Evolutionary conservation across 1,140 invertebrate species (phyloP).

Genomic region (Lepeophtheirus salmonis): DNA sequence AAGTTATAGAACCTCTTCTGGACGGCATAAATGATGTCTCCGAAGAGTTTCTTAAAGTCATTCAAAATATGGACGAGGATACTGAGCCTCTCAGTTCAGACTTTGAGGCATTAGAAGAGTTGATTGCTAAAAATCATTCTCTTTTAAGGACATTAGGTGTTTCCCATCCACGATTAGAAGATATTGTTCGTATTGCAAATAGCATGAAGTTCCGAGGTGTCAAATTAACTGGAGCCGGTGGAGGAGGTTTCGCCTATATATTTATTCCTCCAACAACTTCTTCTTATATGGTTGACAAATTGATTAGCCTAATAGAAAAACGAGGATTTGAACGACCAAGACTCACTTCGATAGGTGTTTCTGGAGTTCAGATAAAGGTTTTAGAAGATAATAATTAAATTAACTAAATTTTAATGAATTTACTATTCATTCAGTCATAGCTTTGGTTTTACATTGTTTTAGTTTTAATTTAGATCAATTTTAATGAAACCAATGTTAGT

Average conservation of each 20-base stretch:
- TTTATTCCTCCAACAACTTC: neutral
- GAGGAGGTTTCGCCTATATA: slow-evolving; percentile 57
- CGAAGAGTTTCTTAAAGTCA: neutral
- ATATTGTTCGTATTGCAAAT: slow-evolving; percentile 48
- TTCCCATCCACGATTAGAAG: slow-evolving; percentile 63
- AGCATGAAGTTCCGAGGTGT: slow-evolving; percentile 41
- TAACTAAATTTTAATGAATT: too few relatives aligned
- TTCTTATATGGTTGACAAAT: neutral
- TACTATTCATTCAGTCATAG: too few relatives aligned
- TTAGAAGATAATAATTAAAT: too few relatives aligned
- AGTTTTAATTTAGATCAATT: too few relatives aligned
- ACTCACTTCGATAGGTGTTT: neutral
- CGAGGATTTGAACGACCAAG: slow-evolving; percentile 1
- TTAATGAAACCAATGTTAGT: too few relatives aligned
- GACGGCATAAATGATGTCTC: slow-evolving; percentile 42
- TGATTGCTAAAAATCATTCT: slow-evolving; percentile 68
- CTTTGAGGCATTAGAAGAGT: slow-evolving; percentile 24
- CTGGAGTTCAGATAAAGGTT: neutral
- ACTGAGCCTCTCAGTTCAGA: neutral
- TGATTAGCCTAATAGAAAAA: neutral
- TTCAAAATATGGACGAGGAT: slow-evolving; percentile 2
- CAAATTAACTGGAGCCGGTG: slow-evolving; percentile 82
- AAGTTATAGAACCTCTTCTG: slow-evolving; percentile 42
- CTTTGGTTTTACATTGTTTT: too few relatives aligned
- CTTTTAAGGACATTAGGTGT: slow-evolving; percentile 57